Base-by-base conservation (phyloP, 1,140 invertebrate species). In the Lycorma delicatula region DNA sequence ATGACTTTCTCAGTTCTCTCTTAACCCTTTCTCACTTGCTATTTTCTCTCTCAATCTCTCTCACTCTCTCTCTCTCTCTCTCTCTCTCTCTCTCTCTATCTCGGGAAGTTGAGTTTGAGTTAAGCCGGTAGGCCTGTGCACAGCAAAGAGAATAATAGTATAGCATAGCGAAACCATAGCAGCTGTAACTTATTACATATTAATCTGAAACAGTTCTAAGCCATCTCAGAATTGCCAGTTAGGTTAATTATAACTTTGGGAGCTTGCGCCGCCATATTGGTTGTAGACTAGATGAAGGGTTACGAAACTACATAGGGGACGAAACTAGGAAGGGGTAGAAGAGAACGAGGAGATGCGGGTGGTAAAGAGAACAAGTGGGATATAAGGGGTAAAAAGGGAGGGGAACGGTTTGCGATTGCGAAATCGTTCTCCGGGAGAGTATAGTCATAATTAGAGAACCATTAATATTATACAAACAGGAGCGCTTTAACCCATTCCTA, bases 391-490 rank as follows among this genome's bases (percentile, higher is more conserved):
- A 44, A 44, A 22, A 22, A 22, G 41, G 18, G 41, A 44, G 41
- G 5, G n/a, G 31, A 34, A 34, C 31, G 9, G 31, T 34, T 16
- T 22, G 41, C 41, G 23, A 44, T 44, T 44, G 18, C 41, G 41
- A 44, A 44, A 44, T 44, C 41, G 41, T 44, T 44, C 23, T 44
- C 41, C 16, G 16, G n/a, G 18, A 44, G 41, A 44, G 23, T 22
- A 44, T 22, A 44, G 41, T 44, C 41, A 44, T 44, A 44, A 44
- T 44, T 44, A 44, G 41, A 44, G 41, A 44, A 22, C 41, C 41
- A 44, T 44, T 44, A 44, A 44, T 44, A 44, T 44, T 44, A 44
- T 22, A 44, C 18, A 44, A 16, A 16, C 23, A 44, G 18, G 41
- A 44, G 41, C 41, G 5, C 5, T 16, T n/a, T n/a, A n/a, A n/a